Conservation (phyloP, 35 echinoderm and acorn worm species). For the Apostichopus californicus region DNA sequence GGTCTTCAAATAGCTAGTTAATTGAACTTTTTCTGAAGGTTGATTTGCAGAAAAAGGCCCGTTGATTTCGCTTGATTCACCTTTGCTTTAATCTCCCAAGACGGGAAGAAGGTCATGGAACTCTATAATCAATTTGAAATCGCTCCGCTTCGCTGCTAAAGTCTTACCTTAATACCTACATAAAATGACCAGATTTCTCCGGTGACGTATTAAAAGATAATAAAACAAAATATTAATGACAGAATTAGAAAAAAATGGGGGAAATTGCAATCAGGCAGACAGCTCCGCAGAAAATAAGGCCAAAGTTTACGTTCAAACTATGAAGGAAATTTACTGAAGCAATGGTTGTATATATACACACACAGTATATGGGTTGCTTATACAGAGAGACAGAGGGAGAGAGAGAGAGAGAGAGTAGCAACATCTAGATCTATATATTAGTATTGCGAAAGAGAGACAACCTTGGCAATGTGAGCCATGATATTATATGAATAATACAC, state of each 20-base stretch:
- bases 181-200: background rate
- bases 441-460: too few species aligned
- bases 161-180: background rate
- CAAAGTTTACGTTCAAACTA: background rate
- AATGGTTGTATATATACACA: too few species aligned
- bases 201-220: background rate
- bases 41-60: background rate
- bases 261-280: background rate
- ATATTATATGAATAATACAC: too few species aligned
- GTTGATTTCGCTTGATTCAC: constrained; percentile 2
- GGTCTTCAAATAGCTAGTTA: background rate
- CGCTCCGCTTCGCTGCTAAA: background rate
- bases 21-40: background rate
- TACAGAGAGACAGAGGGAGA: too few species aligned
- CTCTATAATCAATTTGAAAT: constrained; percentile 19
- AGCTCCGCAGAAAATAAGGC: background rate
- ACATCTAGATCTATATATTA: too few species aligned
- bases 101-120: background rate
- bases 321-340: too few species aligned
- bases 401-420: too few species aligned
- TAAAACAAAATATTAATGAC: background rate
- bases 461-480: too few species aligned
- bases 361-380: too few species aligned
- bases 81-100: background rate
- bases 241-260: background rate